Percentiles rank a stretch among this genome's conserved stretches.
These are phyloP conservation scores for Chymomyza caudatula DNA, from an alignment of 2,888 invertebrate species.

Conservation along the genomic window DNA sequence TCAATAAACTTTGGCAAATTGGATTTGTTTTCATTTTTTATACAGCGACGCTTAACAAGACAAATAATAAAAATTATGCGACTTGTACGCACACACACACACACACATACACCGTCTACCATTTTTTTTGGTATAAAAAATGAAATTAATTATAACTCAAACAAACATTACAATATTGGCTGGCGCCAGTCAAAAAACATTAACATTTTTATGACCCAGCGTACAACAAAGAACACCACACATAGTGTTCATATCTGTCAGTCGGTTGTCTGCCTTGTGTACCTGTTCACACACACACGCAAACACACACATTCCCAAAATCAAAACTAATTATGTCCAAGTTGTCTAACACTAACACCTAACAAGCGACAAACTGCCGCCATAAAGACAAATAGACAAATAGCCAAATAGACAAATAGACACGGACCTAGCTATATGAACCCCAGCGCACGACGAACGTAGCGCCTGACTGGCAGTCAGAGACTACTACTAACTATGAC, in stretches of 20 bases:
- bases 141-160: conserved; percentile 73
- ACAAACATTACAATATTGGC: conserved; percentile 70
- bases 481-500: background rate
- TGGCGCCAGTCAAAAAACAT: conserved; percentile 73
- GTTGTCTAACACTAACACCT: conserved; percentile 58
- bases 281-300: conserved; percentile 46
- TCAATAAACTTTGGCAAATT: conserved; percentile 56
- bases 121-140: conserved; percentile 30
- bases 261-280: conserved; percentile 34
- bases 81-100: conserved; percentile 6
- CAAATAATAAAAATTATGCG: conserved; percentile 53
- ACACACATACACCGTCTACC: background rate
- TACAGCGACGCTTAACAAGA: conserved; percentile 31
- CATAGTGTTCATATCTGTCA: conserved; percentile 54
- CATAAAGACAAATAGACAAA: conserved; percentile 49
- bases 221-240: conserved; percentile 67
- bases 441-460: background rate
- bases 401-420: conserved; percentile 19
- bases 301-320: conserved; percentile 46
- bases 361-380: conserved; percentile 27
- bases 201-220: conserved; percentile 72
- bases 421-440: background rate
- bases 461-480: background rate
- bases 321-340: conserved; percentile 66
- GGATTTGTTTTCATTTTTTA: conserved; percentile 28